A percentile compares a stretch with the other conserved stretches of the same genome.
These are phyloP conservation scores for Pseudococcus viburni DNA, from an alignment of 2,888 invertebrate species.

Conservation along the genomic window DNA sequence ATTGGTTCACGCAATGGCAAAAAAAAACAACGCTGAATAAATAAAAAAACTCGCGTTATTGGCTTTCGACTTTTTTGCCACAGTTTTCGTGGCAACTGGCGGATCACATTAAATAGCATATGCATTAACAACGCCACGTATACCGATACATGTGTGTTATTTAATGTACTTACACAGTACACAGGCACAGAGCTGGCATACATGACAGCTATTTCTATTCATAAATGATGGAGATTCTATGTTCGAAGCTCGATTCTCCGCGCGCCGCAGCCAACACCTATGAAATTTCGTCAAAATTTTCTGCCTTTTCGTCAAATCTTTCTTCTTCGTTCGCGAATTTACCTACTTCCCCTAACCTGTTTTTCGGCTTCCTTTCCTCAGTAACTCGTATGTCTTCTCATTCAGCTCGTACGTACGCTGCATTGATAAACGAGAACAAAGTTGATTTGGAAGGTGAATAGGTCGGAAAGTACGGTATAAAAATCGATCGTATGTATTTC, in stretches of 20 bases:
- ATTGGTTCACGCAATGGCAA: constrained; percentile 43
- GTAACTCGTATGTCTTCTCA: background rate
- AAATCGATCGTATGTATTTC: background rate
- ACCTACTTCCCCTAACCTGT: too few relatives aligned
- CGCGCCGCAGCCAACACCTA: too few relatives aligned
- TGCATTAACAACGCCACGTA: constrained; percentile 2
- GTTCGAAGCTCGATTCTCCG: background rate
- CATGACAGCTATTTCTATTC: constrained; percentile 31
- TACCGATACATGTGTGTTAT: background rate
- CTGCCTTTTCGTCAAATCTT: background rate
- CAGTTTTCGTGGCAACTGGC: background rate
- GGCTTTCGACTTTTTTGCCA: background rate
- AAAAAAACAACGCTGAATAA: constrained; percentile 35
- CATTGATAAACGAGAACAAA: background rate
- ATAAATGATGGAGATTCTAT: constrained; percentile 41
- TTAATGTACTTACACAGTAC: background rate
- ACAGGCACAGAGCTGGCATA: background rate
- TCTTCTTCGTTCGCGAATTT: background rate
- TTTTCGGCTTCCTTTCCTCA: too few relatives aligned
- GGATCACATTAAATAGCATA: constrained; percentile 20
- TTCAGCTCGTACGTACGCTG: background rate
- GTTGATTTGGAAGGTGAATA: background rate
- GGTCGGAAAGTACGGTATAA: background rate
- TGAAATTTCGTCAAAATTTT: background rate
- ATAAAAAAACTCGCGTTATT: constrained; percentile 30